A percentile compares a stretch with the other conserved stretches of the same genome.
Evolutionary conservation across 2,888 invertebrate genomes (phyloP).

Genomic region (Synergus gifuensis): DNA sequence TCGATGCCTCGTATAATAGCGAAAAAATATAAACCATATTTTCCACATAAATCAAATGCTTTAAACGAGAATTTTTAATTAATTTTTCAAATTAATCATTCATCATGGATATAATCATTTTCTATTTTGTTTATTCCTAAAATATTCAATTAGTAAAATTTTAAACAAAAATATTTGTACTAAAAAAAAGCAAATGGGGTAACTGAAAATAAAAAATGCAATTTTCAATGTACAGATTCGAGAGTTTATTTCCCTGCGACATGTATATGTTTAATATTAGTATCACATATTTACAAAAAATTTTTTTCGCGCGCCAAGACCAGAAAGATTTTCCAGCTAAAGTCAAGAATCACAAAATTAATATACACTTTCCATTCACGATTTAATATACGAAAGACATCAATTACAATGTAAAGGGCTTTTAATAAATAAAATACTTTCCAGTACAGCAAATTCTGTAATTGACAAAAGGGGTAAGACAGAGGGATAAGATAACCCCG

Average conservation of each 20-base stretch:
- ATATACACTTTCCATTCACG: slow-evolving; percentile 26
- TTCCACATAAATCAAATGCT: background rate
- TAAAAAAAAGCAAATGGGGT: background rate
- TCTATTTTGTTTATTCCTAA: no score
- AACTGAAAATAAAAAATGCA: background rate
- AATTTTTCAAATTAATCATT: background rate
- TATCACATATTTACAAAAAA: slow-evolving; percentile 65
- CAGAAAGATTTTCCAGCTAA: slow-evolving; percentile 45
- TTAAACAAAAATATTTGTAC: no score
- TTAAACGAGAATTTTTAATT: background rate
- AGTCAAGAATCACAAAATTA: slow-evolving; percentile 20
- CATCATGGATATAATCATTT: background rate
- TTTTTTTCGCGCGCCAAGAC: slow-evolving; percentile 56
- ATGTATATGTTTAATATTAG: slow-evolving; percentile 58
- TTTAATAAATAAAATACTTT: background rate
- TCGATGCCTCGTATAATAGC: background rate
- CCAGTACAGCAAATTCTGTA: slow-evolving; percentile 7
- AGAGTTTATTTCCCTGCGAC: slow-evolving; percentile 69
- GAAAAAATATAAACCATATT: background rate
- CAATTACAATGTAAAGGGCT: slow-evolving; percentile 24
- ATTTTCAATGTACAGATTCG: slow-evolving; percentile 63
- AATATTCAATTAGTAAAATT: no score
- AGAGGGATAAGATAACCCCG: background rate
- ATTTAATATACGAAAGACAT: slow-evolving; percentile 35
- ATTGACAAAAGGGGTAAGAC: background rate